Evolutionary conservation across 2,113 vertebrate species (phyloP).

Genomic region (Phrynosoma platyrhinos): DNA sequence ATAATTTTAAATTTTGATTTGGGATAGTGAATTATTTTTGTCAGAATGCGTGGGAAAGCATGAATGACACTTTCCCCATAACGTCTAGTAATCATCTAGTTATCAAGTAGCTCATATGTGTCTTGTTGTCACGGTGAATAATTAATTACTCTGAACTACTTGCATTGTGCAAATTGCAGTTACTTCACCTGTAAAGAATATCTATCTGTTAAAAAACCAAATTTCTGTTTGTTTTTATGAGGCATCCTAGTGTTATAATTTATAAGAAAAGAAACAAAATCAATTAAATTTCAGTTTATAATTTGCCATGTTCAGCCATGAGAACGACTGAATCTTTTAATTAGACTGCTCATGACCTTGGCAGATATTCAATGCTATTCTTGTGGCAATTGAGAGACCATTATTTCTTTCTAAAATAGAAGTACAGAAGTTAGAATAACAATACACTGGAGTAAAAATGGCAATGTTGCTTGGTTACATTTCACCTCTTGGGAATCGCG

Average conservation of each 20-base stretch:
- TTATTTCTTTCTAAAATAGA: slow-evolving; percentile 58
- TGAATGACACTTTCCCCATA: slow-evolving; percentile 29
- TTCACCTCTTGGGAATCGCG: slow-evolving; percentile 64
- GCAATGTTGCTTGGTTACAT: slow-evolving; percentile 72
- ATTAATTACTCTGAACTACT: slow-evolving; percentile 60
- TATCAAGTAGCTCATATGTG: slow-evolving; percentile 59
- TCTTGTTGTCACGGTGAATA: slow-evolving; percentile 63
- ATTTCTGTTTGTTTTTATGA: slow-evolving; percentile 23
- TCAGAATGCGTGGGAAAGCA: slow-evolving; percentile 33
- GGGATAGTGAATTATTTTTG: slow-evolving; percentile 2
- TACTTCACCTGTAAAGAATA: slow-evolving; percentile 37
- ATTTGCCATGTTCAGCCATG: not conserved
- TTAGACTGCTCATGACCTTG: slow-evolving; percentile 36
- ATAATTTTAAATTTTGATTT: not conserved
- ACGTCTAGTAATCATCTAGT: slow-evolving; percentile 23
- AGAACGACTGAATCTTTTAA: slow-evolving; percentile 51
- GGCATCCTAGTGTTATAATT: rapidly evolving
- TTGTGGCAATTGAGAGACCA: slow-evolving; percentile 14
- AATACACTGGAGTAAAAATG: slow-evolving; percentile 67
- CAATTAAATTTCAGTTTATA: slow-evolving; percentile 33
- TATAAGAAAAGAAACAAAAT: slow-evolving; percentile 21
- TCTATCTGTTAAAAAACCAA: not conserved
- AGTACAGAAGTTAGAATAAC: slow-evolving; percentile 43
- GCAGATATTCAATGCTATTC: slow-evolving; percentile 61
- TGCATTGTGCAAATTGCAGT: slow-evolving; percentile 51